Evolutionary conservation across 2,797 vertebrate genomes (phyloP).

Genomic region (Karalla daura): DNA sequence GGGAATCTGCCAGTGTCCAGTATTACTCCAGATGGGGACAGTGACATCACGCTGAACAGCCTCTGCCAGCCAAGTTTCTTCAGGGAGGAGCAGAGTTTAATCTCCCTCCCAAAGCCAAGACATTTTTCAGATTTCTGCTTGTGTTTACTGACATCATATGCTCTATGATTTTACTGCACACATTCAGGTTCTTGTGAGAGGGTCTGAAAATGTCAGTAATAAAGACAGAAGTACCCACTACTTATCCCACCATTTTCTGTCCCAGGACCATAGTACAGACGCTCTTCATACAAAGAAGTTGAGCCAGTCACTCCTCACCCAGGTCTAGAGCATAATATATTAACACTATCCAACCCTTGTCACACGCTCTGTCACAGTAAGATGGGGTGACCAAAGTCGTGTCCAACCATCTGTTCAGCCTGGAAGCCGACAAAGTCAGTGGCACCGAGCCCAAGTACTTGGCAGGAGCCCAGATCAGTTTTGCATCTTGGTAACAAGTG

Average conservation of each 20-base stretch:
- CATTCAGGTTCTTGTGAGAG: not conserved
- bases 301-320: no score
- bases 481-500: constrained; percentile 47
- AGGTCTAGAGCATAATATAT: constrained; percentile 3
- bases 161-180: not conserved
- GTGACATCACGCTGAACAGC: constrained; percentile 16
- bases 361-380: constrained; percentile 14
- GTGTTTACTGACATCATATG: not conserved
- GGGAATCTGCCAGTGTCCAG: constrained; percentile 2
- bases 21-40: constrained; percentile 14
- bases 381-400: constrained; percentile 32
- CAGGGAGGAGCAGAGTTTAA: not conserved
- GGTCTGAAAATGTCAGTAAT: not conserved
- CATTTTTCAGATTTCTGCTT: not conserved
- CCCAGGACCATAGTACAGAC: no score
- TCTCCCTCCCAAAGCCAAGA: not conserved
- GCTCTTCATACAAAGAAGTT: no score
- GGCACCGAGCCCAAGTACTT: constrained; percentile 20
- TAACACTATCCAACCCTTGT: not conserved
- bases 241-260: no score
- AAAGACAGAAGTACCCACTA: not conserved
- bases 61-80: not conserved
- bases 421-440: constrained; percentile 40
- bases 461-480: constrained; percentile 33
- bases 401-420: constrained; percentile 44